These are phyloP conservation scores for Xestia rhomboidea DNA, from an alignment of 2,888 invertebrate species.

Conservation along the genomic window DNA sequence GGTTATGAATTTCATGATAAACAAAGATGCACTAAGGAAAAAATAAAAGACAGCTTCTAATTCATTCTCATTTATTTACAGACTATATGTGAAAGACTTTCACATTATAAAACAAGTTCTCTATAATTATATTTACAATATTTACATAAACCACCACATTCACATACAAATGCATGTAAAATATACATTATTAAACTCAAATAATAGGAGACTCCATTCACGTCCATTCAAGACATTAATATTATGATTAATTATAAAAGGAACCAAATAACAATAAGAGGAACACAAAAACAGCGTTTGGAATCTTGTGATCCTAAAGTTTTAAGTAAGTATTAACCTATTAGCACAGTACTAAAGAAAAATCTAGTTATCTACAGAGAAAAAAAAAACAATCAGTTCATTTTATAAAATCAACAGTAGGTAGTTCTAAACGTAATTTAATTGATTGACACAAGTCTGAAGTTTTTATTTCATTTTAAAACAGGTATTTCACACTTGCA, in stretches of 20 bases:
- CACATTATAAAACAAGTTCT: constrained; percentile 89
- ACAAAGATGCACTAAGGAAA: background rate
- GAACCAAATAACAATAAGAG: constrained; percentile 80
- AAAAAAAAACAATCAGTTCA: constrained; percentile 74
- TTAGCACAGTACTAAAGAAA: constrained; percentile 65
- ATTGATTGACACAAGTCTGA: constrained; percentile 12
- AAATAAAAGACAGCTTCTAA: constrained; percentile 73
- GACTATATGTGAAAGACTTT: constrained; percentile 86
- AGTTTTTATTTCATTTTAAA: constrained; percentile 7
- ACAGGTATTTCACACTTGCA: constrained; percentile 25
- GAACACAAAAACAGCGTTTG: constrained; percentile 75
- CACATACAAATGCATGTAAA: constrained; percentile 81
- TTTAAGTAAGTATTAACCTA: constrained; percentile 72
- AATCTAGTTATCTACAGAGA: constrained; percentile 62
- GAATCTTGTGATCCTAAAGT: constrained; percentile 69
- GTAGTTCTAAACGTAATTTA: constrained; percentile 22
- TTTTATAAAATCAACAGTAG: constrained; percentile 70
- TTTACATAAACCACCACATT: constrained; percentile 71
- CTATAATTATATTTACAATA: constrained; percentile 87
- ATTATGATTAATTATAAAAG: constrained; percentile 72
- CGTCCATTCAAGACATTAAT: constrained; percentile 63
- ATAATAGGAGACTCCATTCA: constrained; percentile 70
- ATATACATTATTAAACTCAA: constrained; percentile 73
- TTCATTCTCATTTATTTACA: constrained; percentile 90
- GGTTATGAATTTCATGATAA: background rate